Conservation (phyloP, 2,888 invertebrate genomes). For the Punctoribates punctum region DNA sequence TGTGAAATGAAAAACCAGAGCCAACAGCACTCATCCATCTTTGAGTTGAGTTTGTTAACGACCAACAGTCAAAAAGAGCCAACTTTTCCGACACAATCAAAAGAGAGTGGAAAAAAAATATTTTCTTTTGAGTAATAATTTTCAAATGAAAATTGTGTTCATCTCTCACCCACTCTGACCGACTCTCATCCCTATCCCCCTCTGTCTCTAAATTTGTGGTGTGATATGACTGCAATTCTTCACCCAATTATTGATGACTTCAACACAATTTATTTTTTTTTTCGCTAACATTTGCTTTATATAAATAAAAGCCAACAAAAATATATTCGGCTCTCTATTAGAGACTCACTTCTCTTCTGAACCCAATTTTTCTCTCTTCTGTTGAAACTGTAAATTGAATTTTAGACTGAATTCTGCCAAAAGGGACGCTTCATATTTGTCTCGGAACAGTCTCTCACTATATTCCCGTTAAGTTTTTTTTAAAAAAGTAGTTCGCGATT, state of each 20-base stretch:
- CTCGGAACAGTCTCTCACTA: neutral
- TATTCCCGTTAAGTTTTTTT: neutral
- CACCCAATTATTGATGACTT: slow-evolving; percentile 31
- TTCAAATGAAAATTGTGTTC: neutral
- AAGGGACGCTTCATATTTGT: slow-evolving; percentile 30
- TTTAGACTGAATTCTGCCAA: slow-evolving; percentile 19
- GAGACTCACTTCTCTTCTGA: neutral
- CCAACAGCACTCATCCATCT: neutral
- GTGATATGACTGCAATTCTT: slow-evolving; percentile 32
- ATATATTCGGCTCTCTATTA: neutral
- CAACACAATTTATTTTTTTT: slow-evolving; percentile 25
- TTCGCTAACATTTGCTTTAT: slow-evolving; percentile 3
- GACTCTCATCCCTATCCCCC: slow-evolving; percentile 17
- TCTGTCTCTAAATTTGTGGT: neutral
- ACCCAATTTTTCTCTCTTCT: neutral
- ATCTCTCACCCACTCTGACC: slow-evolving; percentile 14
- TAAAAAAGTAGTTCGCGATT: slow-evolving; percentile 11
- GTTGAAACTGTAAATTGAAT: slow-evolving; percentile 30
- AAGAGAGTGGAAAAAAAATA: too few species aligned
- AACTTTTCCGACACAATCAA: too few species aligned
- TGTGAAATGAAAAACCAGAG: neutral
- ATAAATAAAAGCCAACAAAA: slow-evolving; percentile 21
- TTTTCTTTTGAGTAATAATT: too few species aligned
- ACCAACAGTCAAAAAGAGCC: neutral
- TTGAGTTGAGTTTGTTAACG: neutral